Evolutionary conservation across 2,888 invertebrate genomes (phyloP), one percentile per base, ranked within the genome.

Genomic region (Pachliopta kotzebuea): DNA sequence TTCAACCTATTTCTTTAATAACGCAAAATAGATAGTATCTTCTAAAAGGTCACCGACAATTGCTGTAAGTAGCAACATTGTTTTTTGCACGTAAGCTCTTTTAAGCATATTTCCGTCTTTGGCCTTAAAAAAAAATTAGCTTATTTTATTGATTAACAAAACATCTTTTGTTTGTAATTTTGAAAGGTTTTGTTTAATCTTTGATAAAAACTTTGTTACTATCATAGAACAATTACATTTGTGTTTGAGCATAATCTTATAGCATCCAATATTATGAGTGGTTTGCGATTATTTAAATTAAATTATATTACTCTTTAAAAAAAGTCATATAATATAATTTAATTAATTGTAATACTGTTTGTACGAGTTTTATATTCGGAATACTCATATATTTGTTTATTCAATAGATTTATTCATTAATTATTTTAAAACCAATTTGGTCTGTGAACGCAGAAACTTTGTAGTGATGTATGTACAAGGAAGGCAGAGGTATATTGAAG

Each of bases 11-110:
- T 61, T 55, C 61, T 55, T 55, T 54, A 55, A 26, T 61, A 62
- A 23, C 18, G 52, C 26, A 26, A 57, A 56, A 49, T 26, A 52
- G 56, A 62, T 56, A 20, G 3, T 45, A 61, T 61, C n/a, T n/a
- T n/a, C 61, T 42, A 55, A 61, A 61, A 61, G 60, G 60, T 60
- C 60, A 61, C 55, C 45, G 55, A 55, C 61, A 61, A 55, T 61
- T 26, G 60, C 52, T 54, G 45, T 42, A 53, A 42, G 54, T 54
- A 42, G 8, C 54, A 49, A 61, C 60, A 26, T 63, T 61, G 58
- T 64, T 57, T 64, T 60, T 37, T 31, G 20, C 37, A 20, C 23
- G 49, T 61, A 56, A 60, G 62, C 57, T 62, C 20, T 42, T 52
- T 4, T 23, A 52, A 23, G 11, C 14, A 37, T 37, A 11, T 23